Evolutionary conservation across 2,113 vertebrate species (phyloP).

Genomic region (Bagarius yarrelli): DNA sequence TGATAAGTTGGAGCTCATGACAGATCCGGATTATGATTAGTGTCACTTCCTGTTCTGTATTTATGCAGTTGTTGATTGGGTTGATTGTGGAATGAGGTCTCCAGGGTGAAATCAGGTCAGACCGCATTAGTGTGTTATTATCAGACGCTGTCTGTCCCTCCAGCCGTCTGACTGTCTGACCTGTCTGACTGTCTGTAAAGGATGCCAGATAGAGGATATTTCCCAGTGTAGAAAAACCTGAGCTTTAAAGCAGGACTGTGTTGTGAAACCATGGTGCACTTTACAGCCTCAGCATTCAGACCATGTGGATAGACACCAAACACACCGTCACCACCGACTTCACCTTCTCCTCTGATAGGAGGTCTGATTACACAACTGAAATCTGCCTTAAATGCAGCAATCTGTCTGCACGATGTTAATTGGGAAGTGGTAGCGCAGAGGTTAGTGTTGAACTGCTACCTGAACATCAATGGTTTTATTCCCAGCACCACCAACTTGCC

Average conservation of each 20-base stretch:
- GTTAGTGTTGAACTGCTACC: no score
- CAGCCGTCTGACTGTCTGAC: neutral
- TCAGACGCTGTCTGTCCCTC: neutral
- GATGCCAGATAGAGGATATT: neutral
- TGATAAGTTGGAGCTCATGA: neutral
- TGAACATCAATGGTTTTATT: no score
- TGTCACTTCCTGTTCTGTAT: neutral
- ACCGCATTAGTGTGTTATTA: neutral
- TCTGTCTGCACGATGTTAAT: no score
- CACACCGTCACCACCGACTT: no score
- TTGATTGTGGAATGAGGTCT: no score
- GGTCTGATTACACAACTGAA: no score
- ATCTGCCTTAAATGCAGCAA: no score
- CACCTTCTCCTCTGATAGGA: no score
- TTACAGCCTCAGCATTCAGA: slow-evolving; percentile 48
- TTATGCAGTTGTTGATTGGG: no score
- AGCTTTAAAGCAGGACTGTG: slow-evolving; percentile 32
- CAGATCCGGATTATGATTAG: neutral
- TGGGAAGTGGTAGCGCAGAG: no score
- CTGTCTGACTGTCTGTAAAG: neutral
- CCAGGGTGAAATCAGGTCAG: neutral
- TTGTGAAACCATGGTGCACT: slow-evolving; percentile 43
- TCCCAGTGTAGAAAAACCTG: neutral
- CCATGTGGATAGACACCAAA: no score
- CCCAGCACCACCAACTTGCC: no score